Evolutionary conservation across 2,113 vertebrate species (phyloP).

Genomic region (Carassius auratus): DNA sequence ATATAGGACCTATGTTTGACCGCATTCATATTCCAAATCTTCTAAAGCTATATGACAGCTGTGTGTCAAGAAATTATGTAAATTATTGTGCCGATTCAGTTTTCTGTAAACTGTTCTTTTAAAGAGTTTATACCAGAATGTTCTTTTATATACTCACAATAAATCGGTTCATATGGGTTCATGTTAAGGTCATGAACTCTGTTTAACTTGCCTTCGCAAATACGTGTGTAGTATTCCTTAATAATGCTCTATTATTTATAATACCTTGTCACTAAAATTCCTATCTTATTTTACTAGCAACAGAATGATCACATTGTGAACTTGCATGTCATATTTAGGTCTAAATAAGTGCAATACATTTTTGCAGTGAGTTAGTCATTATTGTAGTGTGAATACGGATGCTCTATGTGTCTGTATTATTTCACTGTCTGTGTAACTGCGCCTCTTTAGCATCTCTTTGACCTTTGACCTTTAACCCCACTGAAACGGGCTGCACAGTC

Average conservation of each 20-base stretch:
- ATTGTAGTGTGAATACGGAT: neutral
- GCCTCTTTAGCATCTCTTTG: constrained; percentile 44
- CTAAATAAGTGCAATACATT: neutral
- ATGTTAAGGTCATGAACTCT: constrained; percentile 84
- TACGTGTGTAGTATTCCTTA: neutral
- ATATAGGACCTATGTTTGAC: neutral
- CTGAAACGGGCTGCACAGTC: constrained; percentile 59
- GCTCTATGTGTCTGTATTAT: neutral
- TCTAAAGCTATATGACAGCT: neutral
- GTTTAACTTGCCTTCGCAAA: constrained; percentile 16
- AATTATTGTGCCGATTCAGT: neutral
- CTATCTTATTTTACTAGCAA: neutral
- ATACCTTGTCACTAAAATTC: neutral
- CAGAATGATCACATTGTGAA: neutral
- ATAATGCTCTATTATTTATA: neutral
- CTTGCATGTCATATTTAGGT: neutral
- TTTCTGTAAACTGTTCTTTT: constrained; percentile 27
- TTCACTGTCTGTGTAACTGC: neutral
- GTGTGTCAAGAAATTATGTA: neutral
- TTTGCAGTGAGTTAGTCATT: neutral
- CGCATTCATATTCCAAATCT: neutral
- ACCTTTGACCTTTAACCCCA: constrained; percentile 66
- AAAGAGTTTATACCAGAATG: constrained; percentile 28
- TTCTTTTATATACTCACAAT: constrained; percentile 63
- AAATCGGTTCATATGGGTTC: constrained; percentile 85